phyloP scores from a whole-genome alignment of 2,797 vertebrate genomes.

The Lepus oiostolus region DNA sequence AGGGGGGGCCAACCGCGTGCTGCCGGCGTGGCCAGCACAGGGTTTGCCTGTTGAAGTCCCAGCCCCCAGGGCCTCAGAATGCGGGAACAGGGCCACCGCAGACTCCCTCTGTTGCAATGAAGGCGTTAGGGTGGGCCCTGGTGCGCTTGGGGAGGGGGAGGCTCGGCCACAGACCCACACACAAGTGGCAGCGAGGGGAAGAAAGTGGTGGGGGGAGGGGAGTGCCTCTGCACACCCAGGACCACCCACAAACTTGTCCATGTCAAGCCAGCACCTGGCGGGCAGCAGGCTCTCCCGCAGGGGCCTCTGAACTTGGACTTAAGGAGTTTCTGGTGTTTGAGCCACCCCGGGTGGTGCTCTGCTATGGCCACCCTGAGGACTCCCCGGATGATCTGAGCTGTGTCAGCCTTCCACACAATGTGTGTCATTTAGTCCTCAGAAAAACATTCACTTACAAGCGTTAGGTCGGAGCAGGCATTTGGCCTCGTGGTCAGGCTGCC shows the following conservation, averaged over 20 bases:
- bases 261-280: no score
- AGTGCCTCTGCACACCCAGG: not conserved
- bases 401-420: not conserved
- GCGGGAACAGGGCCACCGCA: not conserved
- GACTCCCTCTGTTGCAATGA: not conserved
- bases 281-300: no score
- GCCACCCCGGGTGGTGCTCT: not conserved
- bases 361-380: no score
- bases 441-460: not conserved
- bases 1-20: not conserved
- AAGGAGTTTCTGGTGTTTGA: not conserved
- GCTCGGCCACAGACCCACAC: not conserved
- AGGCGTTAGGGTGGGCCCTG: not conserved
- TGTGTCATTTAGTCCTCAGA: not conserved
- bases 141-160: not conserved
- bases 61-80: not conserved
- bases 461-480: no score
- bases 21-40: not conserved
- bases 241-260: no score
- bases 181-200: not conserved
- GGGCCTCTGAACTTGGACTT: no score
- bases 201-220: no score
- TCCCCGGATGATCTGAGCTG: not conserved
- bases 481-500: no score
- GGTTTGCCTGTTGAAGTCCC: not conserved